Conservation (phyloP, 2,113 vertebrate species). For the Morone saxatilis region DNA sequence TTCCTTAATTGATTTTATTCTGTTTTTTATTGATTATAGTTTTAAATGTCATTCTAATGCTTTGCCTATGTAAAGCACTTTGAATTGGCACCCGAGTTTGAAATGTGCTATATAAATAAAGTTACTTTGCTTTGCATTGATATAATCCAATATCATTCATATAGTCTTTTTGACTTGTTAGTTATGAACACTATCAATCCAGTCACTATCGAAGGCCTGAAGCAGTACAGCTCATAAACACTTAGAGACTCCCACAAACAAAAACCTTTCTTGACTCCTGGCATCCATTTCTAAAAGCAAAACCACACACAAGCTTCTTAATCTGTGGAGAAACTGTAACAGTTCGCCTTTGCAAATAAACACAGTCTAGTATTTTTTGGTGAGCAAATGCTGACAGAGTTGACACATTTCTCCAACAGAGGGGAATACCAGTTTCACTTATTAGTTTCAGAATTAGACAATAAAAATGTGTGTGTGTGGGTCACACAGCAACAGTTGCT, state of each 20-base stretch:
- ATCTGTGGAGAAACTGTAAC: constrained; percentile 38
- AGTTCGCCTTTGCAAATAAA: constrained; percentile 47
- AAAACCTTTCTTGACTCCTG: constrained; percentile 2
- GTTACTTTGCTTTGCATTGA: not conserved
- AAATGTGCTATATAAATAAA: not conserved
- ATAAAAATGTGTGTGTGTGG: too few relatives aligned
- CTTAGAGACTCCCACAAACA: not conserved
- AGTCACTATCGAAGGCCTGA: constrained; percentile 1
- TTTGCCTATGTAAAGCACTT: not conserved
- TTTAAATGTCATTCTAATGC: not conserved
- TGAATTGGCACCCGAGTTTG: too few relatives aligned
- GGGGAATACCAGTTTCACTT: constrained; percentile 33
- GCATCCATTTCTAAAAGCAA: constrained; percentile 32
- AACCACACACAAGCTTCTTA: constrained; percentile 22
- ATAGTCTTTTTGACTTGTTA: not conserved
- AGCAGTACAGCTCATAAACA: constrained; percentile 33
- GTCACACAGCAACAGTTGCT: constrained; percentile 16
- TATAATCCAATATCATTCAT: not conserved
- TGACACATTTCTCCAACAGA: constrained; percentile 30
- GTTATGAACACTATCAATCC: constrained; percentile 11
- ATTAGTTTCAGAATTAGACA: constrained; percentile 47
- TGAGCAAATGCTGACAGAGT: constrained; percentile 14
- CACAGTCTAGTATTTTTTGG: constrained; percentile 4
- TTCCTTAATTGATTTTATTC: not conserved
- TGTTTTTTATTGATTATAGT: not conserved